A percentile compares a stretch with the other conserved stretches of the same genome.
phyloP scores from a whole-genome alignment of 2,113 vertebrate species.

The Larimichthys crocea region DNA sequence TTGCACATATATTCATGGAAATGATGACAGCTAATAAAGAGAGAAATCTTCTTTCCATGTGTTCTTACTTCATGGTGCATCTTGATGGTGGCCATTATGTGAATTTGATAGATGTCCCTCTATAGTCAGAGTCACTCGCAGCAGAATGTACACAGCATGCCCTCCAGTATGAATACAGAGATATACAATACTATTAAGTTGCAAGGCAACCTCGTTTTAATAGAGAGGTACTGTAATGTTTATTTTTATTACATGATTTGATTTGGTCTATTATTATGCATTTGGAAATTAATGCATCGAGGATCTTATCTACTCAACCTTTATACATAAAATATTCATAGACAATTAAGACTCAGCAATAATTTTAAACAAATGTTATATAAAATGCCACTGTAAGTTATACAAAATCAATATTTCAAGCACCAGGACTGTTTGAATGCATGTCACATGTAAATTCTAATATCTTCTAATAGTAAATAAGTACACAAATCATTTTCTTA shows the following conservation, averaged over 20 bases:
- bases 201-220: conserved; percentile 64
- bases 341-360: conserved; percentile 42
- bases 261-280: conserved; percentile 56
- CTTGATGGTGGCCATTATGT: conserved; percentile 85
- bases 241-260: conserved; percentile 70
- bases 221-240: conserved; percentile 49
- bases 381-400: conserved; percentile 16
- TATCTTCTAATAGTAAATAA: neutral
- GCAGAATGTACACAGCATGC: conserved; percentile 52
- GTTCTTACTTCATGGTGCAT: conserved; percentile 91
- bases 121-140: conserved; percentile 32
- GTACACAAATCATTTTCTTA: neutral
- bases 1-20: conserved; percentile 95
- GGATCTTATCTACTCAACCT: conserved; percentile 56
- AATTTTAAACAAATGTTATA: conserved; percentile 35
- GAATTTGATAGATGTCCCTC: conserved; percentile 85
- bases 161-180: conserved; percentile 39
- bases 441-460: neutral
- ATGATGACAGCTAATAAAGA: conserved; percentile 98
- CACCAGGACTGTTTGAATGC: neutral
- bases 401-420: neutral
- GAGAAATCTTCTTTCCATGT: conserved; percentile 89
- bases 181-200: conserved; percentile 71
- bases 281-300: conserved; percentile 61
- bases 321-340: conserved; percentile 69